These are phyloP conservation scores for Temnothorax longispinosus DNA, from an alignment of 1,140 invertebrate genomes.

Conservation along the genomic window DNA sequence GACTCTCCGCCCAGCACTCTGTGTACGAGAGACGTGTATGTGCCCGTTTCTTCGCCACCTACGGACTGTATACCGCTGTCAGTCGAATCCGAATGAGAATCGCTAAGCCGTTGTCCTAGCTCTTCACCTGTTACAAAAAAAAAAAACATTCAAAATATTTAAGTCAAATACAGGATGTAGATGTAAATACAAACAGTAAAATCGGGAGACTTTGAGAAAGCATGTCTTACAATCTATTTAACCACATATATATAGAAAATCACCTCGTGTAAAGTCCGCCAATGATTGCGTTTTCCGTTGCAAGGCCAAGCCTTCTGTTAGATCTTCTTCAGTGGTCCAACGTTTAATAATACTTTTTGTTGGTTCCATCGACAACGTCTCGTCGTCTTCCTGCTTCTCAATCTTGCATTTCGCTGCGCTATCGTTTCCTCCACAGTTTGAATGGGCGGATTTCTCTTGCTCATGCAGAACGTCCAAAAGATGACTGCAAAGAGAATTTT, in stretches of 20 bases:
- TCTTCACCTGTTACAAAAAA: slow-evolving; percentile 76
- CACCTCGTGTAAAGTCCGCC: slow-evolving; percentile 83
- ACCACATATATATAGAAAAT: neutral
- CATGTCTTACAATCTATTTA: neutral
- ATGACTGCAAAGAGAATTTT: slow-evolving; percentile 80
- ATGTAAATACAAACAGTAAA: neutral
- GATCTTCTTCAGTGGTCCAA: slow-evolving; percentile 85
- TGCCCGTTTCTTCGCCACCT: slow-evolving; percentile 79
- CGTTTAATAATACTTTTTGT: slow-evolving; percentile 78
- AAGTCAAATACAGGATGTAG: neutral
- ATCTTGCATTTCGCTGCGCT: slow-evolving; percentile 71
- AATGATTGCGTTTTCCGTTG: slow-evolving; percentile 83
- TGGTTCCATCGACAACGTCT: slow-evolving; percentile 46
- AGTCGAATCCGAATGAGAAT: slow-evolving; percentile 84
- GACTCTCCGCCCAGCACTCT: slow-evolving; percentile 91
- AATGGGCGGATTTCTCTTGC: slow-evolving; percentile 86
- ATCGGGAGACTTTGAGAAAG: too few species aligned
- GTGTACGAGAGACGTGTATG: slow-evolving; percentile 87
- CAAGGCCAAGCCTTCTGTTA: slow-evolving; percentile 79
- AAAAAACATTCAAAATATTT: slow-evolving; percentile 10
- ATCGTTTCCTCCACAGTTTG: slow-evolving; percentile 65
- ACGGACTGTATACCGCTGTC: slow-evolving; percentile 85
- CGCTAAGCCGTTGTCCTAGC: slow-evolving; percentile 80
- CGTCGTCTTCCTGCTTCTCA: slow-evolving; percentile 73
- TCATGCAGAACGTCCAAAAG: slow-evolving; percentile 91